Base-by-base conservation (phyloP, 1,140 invertebrate species). In the Trinorchestia longiramus region DNA sequence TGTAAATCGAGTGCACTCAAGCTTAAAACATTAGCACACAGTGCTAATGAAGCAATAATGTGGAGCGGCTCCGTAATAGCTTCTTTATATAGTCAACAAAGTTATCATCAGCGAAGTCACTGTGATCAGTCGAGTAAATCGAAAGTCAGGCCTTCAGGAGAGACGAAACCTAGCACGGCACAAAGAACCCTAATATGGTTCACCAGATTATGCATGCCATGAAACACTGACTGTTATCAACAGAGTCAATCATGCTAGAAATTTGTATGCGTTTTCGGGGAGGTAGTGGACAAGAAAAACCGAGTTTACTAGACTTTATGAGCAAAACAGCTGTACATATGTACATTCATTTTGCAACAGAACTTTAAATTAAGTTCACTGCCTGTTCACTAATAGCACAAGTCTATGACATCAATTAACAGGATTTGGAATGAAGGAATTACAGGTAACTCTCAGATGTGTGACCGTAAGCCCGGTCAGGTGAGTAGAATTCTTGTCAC, bases 1-100 rank as follows among this genome's bases (percentile, higher is more conserved):
- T 94, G 92, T 94, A 94, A 94, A 94, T 94, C 43, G 92, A 47
- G 43, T 44, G 40, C 44, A 94, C 43, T 94, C 44, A 47, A 94
- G 92, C 43, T 45, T 45, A 28, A 40, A 45, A 47, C 92, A 94
- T 43, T 40, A 94, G 44, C 44, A 47, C 40, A 94, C 92, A n/a
- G 17, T 23, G 43, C 92, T 94, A 94, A 94, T 94, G 92, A 94
- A 94, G 44, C 92, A 41, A 42, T 94, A 45, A 43, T 94, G 43
- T n/a, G 43, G 23, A 45, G 92, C 92, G 92, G 92, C 40, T 17
- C 43, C 44, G 44, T 94, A 94, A 94, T 94, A n/a, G 44, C 41
- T 43, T 45, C 92, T 94, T 94, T 45, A 94, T 94, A 45, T 94
- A 94, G 92, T 47, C 92, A 94, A 94, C 44, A 94, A 94, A 94